Evolutionary conservation across 2,888 invertebrate species (phyloP).

Genomic region (Belgica antarctica): DNA sequence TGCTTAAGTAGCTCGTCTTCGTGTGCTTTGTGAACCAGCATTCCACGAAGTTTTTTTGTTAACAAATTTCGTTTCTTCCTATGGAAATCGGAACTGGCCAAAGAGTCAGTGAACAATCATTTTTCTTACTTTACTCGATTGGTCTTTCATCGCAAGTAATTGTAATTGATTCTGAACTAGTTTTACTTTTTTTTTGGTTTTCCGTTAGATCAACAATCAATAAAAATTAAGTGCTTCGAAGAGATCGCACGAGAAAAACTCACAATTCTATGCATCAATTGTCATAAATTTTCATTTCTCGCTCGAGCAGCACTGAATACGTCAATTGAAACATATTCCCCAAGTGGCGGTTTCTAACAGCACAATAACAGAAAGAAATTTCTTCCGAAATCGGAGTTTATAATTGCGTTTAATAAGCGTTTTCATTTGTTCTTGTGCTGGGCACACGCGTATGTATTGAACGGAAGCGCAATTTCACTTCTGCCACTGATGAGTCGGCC

Average conservation of each 20-base stretch:
- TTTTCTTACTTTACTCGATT: neutral
- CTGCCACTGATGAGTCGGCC: too few relatives aligned
- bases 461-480: too few relatives aligned
- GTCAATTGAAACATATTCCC: neutral
- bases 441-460: too few relatives aligned
- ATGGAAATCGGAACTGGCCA: neutral
- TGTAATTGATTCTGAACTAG: slow-evolving; percentile 35
- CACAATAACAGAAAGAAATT: too few relatives aligned
- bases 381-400: slow-evolving; percentile 16
- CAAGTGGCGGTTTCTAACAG: slow-evolving; percentile 1
- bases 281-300: slow-evolving; percentile 23
- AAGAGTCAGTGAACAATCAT: slow-evolving; percentile 17
- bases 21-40: neutral
- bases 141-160: neutral
- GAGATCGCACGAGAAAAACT: neutral
- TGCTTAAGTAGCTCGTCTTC: neutral
- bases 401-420: slow-evolving; percentile 10
- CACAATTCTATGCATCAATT: slow-evolving; percentile 10
- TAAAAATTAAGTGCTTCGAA: too few relatives aligned
- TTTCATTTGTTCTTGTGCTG: neutral
- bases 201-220: slow-evolving; percentile 28
- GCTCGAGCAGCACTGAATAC: neutral
- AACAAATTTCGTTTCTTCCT: neutral
- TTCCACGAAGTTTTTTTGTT: neutral
- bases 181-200: slow-evolving; percentile 11